Percentiles rank a stretch among this genome's conserved stretches.
phyloP scores from a whole-genome alignment of 2,113 vertebrate genomes.

The Mormyrus lacerda region DNA sequence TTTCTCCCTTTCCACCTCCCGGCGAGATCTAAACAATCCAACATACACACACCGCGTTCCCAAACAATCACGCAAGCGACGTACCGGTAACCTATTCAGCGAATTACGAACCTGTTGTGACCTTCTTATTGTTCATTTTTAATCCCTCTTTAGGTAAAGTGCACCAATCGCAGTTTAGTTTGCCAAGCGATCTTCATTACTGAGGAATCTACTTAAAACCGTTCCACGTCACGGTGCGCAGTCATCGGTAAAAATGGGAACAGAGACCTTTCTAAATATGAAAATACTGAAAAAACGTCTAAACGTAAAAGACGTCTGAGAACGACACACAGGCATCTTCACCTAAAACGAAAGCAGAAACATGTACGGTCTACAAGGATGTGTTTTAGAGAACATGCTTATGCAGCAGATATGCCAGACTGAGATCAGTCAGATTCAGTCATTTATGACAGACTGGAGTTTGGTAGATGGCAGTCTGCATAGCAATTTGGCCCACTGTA shows the following conservation, averaged over 20 bases:
- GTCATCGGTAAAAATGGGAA: neutral
- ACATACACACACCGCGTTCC: neutral
- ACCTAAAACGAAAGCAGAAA: neutral
- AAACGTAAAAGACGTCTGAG: too few relatives aligned
- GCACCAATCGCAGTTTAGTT: neutral
- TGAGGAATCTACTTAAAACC: neutral
- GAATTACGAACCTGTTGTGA: neutral
- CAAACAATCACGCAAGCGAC: neutral
- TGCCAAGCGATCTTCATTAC: neutral
- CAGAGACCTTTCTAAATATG: neutral
- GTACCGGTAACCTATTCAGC: neutral
- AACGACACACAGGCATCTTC: neutral
- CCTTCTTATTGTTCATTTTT: neutral
- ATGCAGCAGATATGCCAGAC: neutral
- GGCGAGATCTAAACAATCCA: slow-evolving; percentile 64
- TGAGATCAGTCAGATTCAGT: neutral
- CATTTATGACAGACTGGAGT: neutral
- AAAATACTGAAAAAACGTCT: neutral
- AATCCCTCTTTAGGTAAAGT: neutral
- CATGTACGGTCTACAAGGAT: neutral
- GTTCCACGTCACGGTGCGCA: neutral
- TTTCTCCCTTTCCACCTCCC: slow-evolving; percentile 77
- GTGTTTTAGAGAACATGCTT: neutral
- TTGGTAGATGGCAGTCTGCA: neutral
- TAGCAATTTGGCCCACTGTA: neutral